phyloP scores from a whole-genome alignment of 2,888 invertebrate genomes.

The Cistogaster globosa region DNA sequence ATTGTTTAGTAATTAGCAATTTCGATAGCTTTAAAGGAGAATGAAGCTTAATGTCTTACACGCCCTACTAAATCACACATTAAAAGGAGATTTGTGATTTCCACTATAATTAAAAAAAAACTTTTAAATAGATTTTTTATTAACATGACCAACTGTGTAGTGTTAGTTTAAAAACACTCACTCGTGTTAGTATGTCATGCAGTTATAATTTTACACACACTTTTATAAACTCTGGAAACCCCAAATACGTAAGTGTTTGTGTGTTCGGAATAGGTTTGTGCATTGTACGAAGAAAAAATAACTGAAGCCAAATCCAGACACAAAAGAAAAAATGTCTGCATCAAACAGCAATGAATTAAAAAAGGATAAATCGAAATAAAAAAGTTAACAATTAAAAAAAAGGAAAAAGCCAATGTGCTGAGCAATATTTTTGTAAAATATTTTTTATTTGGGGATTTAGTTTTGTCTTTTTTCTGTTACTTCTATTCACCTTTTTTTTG shows the following conservation, averaged over 20 bases:
- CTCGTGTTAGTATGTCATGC: constrained; percentile 6
- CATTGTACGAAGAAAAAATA: constrained; percentile 29
- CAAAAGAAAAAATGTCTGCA: constrained; percentile 65
- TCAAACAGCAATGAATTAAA: constrained; percentile 67
- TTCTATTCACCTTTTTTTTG: constrained; percentile 45
- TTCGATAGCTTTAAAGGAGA: too few species aligned
- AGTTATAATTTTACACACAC: constrained; percentile 12
- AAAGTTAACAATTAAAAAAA: constrained; percentile 19
- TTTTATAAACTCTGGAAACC: not conserved
- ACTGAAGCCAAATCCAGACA: constrained; percentile 65
- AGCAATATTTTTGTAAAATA: constrained; percentile 63
- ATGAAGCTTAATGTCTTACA: too few species aligned
- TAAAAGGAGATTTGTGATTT: too few species aligned
- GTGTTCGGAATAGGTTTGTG: not conserved
- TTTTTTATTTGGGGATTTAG: constrained; percentile 29
- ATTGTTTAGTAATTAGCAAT: too few species aligned
- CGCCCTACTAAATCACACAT: too few species aligned
- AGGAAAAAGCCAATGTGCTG: constrained; percentile 60
- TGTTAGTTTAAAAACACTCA: not conserved
- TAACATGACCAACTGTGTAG: constrained; percentile 4
- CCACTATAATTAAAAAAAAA: too few species aligned
- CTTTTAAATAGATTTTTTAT: too few species aligned
- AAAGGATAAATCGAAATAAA: constrained; percentile 17
- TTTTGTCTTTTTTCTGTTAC: constrained; percentile 37
- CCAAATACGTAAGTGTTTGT: not conserved